Evolutionary conservation across 1,140 invertebrate genomes (phyloP), one percentile per base, ranked within the genome.

Genomic region (Meteorus sp.): DNA sequence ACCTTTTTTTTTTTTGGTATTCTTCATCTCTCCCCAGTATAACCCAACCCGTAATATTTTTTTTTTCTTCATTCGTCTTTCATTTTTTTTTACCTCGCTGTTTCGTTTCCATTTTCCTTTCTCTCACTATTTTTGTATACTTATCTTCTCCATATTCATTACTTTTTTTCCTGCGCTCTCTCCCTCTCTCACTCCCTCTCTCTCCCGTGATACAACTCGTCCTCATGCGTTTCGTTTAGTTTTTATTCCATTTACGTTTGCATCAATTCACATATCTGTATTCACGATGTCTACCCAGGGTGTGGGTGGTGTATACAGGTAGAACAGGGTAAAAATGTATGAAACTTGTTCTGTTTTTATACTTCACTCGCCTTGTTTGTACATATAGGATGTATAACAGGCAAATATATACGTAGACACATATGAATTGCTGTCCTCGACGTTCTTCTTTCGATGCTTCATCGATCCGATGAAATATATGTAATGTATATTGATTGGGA

Each of bases 1-100:
- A 29, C 17, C 52, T 53, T 57, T 8, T 54, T n/a, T 62, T 56
- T 45, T 37, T 60, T 51, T 65, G 53, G 52, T 48, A 56, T 54
- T 59, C 53, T 64, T 29, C 15, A 52, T 62, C 44, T 60, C 39
- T 35, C 23, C 61, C 25, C 50, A 25, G 4, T 17, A 56, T 33
- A 20, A 11, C 15, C 6, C 1, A 37, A 20, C 54, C 37, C 41
- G 35, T 47, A 19, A 45, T 22, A 29, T 51, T 56, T 37, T 62
- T 52, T 48, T 59, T 60, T 48, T 53, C 60, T 31, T 56, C 48
- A 54, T 52, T 59, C 45, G 23, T 43, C 23, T 41, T 63, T 39
- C 37, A n/a, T 53, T 22, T 50, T 33, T 50, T 33, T 43, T 29
- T 20, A 55, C n/a, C 11, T 44, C 59, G 48, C 27, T 52, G 59